phyloP scores from a whole-genome alignment of 2,797 vertebrate species.

The Gadopsis marmoratus region DNA sequence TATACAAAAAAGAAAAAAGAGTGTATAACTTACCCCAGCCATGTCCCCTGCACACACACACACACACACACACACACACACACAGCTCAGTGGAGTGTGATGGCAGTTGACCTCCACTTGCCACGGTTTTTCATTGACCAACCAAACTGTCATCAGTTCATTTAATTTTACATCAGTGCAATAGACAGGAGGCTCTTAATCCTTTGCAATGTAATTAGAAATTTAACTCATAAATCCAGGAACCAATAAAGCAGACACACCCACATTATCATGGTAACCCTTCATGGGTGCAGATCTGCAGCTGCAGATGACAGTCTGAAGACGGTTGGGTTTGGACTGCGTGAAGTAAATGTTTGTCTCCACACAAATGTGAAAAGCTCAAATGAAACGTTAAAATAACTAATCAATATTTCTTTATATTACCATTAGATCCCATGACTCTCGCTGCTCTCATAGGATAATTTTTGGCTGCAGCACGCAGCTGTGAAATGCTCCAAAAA shows the following conservation, averaged over 20 bases:
- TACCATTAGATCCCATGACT: not conserved
- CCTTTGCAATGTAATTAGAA: conserved; percentile 42
- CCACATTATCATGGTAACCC: not conserved
- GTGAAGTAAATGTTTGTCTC: conserved; percentile 12
- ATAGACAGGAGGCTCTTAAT: conserved; percentile 5
- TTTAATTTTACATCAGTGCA: conserved; percentile 5
- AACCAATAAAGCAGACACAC: conserved; percentile 23
- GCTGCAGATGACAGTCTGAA: not conserved
- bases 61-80: conserved; percentile 46
- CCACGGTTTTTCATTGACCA: conserved; percentile 4
- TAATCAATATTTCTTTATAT: not conserved
- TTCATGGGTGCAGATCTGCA: not conserved
- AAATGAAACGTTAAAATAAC: not conserved
- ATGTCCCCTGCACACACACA: conserved; percentile 34
- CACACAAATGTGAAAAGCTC: conserved; percentile 5
- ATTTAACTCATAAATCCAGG: conserved; percentile 25
- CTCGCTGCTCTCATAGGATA: too few species aligned
- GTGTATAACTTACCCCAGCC: too few species aligned
- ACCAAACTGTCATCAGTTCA: conserved; percentile 25
- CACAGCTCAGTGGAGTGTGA: conserved; percentile 11
- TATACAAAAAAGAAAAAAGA: conserved; percentile 26
- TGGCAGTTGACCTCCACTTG: conserved; percentile 37
- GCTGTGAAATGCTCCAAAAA: not conserved
- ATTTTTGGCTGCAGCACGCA: not conserved
- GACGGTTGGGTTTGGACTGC: not conserved